phyloP scores from a whole-genome alignment of 2,888 invertebrate species.

The Nymphalis urticae region DNA sequence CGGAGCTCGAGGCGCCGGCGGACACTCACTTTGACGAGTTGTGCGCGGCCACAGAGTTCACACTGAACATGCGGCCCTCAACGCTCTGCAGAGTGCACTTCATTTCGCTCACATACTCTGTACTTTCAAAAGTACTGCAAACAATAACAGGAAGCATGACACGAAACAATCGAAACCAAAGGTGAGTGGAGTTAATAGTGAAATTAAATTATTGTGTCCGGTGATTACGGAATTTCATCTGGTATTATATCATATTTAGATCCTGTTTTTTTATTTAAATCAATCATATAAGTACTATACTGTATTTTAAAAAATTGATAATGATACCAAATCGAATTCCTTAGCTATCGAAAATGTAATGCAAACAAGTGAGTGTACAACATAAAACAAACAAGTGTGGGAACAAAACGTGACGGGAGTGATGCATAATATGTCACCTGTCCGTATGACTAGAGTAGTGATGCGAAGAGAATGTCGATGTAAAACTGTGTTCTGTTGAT shows the following conservation, averaged over 20 bases:
- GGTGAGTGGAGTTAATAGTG: slow-evolving; percentile 16
- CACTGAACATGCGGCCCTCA: slow-evolving; percentile 77
- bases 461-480: slow-evolving; percentile 71
- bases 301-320: neutral
- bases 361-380: slow-evolving; percentile 40
- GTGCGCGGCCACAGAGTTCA: slow-evolving; percentile 72
- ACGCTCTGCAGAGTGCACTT: slow-evolving; percentile 75
- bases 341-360: slow-evolving; percentile 15
- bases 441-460: slow-evolving; percentile 75
- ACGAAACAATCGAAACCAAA: slow-evolving; percentile 38
- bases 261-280: too few relatives aligned
- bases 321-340: slow-evolving; percentile 22
- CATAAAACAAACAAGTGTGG: slow-evolving; percentile 31
- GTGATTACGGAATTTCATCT: slow-evolving; percentile 22
- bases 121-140: slow-evolving; percentile 81
- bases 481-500: slow-evolving; percentile 73
- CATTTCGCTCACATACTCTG: slow-evolving; percentile 76
- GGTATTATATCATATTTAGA: neutral
- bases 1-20: neutral
- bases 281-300: too few relatives aligned
- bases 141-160: slow-evolving; percentile 72
- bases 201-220: slow-evolving; percentile 25
- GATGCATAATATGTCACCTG: slow-evolving; percentile 53
- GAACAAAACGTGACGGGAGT: slow-evolving; percentile 9
- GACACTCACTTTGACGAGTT: slow-evolving; percentile 75